A percentile compares a stretch with the other conserved stretches of the same genome.
Evolutionary conservation across 2,797 vertebrate species (phyloP).

Genomic region (Peromyscus attwateri): DNA sequence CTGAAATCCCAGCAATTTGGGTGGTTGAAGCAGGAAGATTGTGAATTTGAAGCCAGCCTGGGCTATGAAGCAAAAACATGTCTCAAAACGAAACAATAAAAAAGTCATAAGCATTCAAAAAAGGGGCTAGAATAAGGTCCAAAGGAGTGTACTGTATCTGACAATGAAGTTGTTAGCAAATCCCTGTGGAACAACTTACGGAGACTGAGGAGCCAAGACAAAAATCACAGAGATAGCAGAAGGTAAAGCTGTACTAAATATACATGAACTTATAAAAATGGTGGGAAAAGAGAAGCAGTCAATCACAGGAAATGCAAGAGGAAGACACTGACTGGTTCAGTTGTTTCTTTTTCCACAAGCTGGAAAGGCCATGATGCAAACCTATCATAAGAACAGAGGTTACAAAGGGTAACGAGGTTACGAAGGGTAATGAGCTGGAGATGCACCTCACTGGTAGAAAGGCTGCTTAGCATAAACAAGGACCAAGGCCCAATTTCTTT

Average conservation of each 20-base stretch:
- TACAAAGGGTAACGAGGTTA: not conserved
- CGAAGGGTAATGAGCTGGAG: not conserved
- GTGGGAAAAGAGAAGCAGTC: conserved; percentile 34
- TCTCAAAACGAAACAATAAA: not conserved
- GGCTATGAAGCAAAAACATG: not conserved
- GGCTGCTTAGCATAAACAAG: not conserved
- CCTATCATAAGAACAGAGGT: not conserved
- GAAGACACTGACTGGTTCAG: not conserved
- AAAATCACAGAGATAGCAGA: not conserved
- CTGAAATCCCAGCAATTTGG: not conserved
- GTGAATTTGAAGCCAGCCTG: not conserved
- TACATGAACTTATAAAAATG: conserved; percentile 41
- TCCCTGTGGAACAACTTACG: conserved; percentile 35
- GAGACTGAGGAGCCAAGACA: not conserved
- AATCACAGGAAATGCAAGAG: not conserved
- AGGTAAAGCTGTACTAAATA: not conserved
- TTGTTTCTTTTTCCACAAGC: accelerated
- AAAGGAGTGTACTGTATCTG: not conserved
- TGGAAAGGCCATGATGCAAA: not conserved
- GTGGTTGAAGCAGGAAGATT: not conserved
- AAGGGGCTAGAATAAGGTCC: not conserved
- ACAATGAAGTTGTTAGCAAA: conserved; percentile 9
- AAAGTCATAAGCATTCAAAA: conserved; percentile 3
- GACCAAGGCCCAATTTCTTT: no score
- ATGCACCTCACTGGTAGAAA: not conserved